These are phyloP conservation scores for Drosophila melanica DNA, from an alignment of 1,140 invertebrate species.

Conservation along the genomic window DNA sequence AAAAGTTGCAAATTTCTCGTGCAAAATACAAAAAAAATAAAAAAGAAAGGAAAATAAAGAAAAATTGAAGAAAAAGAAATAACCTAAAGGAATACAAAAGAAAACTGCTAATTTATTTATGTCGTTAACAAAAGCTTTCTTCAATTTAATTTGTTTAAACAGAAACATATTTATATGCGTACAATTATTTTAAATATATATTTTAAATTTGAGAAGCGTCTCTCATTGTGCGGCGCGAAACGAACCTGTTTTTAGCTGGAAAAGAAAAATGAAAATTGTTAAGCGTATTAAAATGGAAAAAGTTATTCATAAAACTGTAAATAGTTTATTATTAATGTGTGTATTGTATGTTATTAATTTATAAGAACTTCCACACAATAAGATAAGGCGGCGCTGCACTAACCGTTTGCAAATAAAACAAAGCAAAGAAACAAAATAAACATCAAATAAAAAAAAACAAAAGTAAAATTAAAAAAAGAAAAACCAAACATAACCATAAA, in stretches of 20 bases:
- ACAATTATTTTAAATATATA: constrained; percentile 30
- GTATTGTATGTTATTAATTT: constrained; percentile 79
- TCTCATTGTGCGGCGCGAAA: constrained; percentile 12
- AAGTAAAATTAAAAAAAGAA: constrained; percentile 42
- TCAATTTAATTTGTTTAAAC: constrained; percentile 75
- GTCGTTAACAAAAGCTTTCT: constrained; percentile 77
- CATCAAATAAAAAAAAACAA: constrained; percentile 30
- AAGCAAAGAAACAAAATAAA: constrained; percentile 20
- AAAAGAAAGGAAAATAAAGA: constrained; percentile 37
- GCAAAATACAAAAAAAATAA: too few species aligned
- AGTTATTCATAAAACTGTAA: constrained; percentile 51
- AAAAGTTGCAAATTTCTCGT: constrained; percentile 22
- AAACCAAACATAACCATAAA: constrained; percentile 17
- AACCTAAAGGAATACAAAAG: constrained; percentile 11
- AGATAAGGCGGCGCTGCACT: constrained; percentile 40
- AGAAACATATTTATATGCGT: constrained; percentile 45
- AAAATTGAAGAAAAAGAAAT: constrained; percentile 4
- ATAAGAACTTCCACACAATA: constrained; percentile 58
- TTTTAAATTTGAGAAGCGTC: constrained; percentile 19
- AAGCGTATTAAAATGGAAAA: constrained; percentile 40
- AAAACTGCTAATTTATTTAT: constrained; percentile 66
- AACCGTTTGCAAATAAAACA: constrained; percentile 9
- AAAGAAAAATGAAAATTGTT: constrained; percentile 50
- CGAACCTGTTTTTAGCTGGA: constrained; percentile 52
- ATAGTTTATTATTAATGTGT: constrained; percentile 72